A percentile compares a stretch with the other conserved stretches of the same genome.
These are phyloP conservation scores for Caerostris extrusa DNA, from an alignment of 1,140 invertebrate species.

Conservation along the genomic window DNA sequence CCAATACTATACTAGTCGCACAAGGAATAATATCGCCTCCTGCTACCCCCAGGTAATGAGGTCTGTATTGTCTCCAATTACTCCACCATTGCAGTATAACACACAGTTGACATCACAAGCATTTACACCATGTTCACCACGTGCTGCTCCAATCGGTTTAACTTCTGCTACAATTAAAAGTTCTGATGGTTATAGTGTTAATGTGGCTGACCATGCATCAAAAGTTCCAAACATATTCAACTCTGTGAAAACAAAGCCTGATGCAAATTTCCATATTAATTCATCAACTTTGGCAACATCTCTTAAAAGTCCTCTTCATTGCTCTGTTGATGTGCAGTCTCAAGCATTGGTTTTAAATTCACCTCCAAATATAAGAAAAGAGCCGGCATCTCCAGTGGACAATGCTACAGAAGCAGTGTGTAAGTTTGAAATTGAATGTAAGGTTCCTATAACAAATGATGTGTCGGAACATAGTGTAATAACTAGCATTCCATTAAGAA, in stretches of 20 bases:
- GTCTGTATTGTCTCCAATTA: conserved; percentile 59
- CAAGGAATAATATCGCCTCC: conserved; percentile 57
- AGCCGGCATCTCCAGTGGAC: conserved; percentile 66
- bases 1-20: conserved; percentile 42
- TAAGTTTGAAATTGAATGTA: conserved; percentile 61
- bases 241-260: conserved; percentile 64
- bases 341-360: conserved; percentile 54
- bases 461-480: not conserved
- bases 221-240: conserved; percentile 46
- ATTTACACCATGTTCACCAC: conserved; percentile 70
- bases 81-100: conserved; percentile 61
- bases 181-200: not conserved
- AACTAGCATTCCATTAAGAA: conserved; percentile 60
- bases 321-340: conserved; percentile 51
- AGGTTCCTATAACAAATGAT: conserved; percentile 66
- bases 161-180: conserved; percentile 17
- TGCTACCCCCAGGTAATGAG: conserved; percentile 36
- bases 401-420: conserved; percentile 62
- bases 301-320: conserved; percentile 61
- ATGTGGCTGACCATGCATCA: not conserved
- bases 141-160: conserved; percentile 13
- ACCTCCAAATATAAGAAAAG: conserved; percentile 64
- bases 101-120: conserved; percentile 1
- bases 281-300: conserved; percentile 62
- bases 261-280: conserved; percentile 51